Conservation (phyloP, 2,797 vertebrate genomes). For the Melanotaenia boesemani region DNA sequence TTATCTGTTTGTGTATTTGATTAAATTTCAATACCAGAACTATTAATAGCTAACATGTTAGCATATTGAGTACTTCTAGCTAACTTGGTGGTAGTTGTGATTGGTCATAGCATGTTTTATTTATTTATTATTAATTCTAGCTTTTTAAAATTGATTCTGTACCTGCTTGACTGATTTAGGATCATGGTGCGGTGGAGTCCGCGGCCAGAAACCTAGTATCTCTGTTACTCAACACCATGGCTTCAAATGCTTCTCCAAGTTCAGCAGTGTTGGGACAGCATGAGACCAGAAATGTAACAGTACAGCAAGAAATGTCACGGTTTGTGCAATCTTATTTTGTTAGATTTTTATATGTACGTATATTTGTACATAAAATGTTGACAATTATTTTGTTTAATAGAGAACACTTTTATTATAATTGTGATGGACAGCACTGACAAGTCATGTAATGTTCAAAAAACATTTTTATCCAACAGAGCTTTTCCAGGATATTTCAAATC, state of each 20-base stretch:
- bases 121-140: too few relatives aligned
- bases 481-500: neutral
- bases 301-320: neutral
- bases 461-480: too few relatives aligned
- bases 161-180: neutral
- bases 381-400: neutral
- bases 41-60: too few relatives aligned
- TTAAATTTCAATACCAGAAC: too few relatives aligned
- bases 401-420: too few relatives aligned
- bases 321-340: neutral
- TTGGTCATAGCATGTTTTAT: too few relatives aligned
- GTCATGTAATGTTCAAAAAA: too few relatives aligned
- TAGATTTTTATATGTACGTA: neutral
- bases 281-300: neutral
- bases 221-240: neutral
- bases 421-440: too few relatives aligned
- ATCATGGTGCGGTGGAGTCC: neutral
- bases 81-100: too few relatives aligned
- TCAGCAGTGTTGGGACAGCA: neutral
- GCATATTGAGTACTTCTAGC: too few relatives aligned
- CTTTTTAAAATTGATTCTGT: too few relatives aligned
- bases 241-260: neutral
- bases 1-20: too few relatives aligned
- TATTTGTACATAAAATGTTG: neutral
- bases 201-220: constrained; percentile 5